Conservation (phyloP, 1,140 invertebrate species). For the Chironomus tepperi region DNA sequence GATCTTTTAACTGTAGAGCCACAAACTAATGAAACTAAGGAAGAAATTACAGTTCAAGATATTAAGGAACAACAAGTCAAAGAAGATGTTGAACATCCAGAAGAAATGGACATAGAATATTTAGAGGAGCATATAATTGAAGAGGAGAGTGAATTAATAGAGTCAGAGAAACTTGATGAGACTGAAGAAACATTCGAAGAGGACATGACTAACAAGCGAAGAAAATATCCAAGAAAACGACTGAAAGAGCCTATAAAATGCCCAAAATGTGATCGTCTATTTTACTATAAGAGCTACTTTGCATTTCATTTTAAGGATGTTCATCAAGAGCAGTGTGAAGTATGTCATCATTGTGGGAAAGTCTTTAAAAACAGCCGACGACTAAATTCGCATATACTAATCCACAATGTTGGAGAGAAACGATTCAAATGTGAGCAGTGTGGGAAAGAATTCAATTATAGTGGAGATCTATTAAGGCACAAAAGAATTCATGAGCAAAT, state of each 20-base stretch:
- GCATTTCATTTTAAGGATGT: conserved; percentile 9
- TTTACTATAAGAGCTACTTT: not conserved
- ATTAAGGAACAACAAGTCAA: not conserved
- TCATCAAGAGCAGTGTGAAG: not conserved
- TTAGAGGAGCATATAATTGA: conserved; percentile 1
- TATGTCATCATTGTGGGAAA: not conserved
- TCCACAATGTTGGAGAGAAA: not conserved
- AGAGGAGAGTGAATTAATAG: not conserved
- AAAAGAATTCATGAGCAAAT: not conserved
- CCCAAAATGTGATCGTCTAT: conserved; percentile 10
- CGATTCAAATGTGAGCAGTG: not conserved
- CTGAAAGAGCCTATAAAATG: not conserved
- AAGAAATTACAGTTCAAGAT: not conserved
- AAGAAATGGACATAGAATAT: not conserved
- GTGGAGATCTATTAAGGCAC: not conserved
- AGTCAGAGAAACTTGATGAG: not conserved
- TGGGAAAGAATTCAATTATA: not conserved
- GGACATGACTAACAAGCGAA: no score
- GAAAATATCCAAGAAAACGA: not conserved
- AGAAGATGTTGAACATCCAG: not conserved
- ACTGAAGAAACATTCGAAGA: not conserved
- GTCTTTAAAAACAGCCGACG: not conserved
- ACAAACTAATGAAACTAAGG: not conserved
- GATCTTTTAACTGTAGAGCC: not conserved
- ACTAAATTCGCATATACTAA: not conserved